A percentile compares a stretch with the other conserved stretches of the same genome.
These are phyloP conservation scores for Urechis unicinctus DNA, from an alignment of 2,888 invertebrate genomes.

Conservation along the genomic window DNA sequence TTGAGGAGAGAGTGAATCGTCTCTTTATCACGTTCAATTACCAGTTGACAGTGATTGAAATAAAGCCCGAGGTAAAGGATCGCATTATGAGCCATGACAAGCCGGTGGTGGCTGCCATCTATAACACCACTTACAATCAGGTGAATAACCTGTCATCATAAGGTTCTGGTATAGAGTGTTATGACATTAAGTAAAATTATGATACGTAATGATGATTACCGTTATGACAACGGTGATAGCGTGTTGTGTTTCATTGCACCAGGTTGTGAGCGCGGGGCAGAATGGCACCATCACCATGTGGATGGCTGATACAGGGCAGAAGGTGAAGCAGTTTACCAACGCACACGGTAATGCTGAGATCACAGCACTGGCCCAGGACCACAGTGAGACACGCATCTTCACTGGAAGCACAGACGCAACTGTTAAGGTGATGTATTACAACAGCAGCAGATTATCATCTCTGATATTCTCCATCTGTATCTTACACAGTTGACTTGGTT, in stretches of 20 bases:
- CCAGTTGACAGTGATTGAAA: slow-evolving; percentile 46
- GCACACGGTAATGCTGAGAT: slow-evolving; percentile 46
- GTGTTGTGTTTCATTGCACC: slow-evolving; percentile 1
- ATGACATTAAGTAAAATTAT: too few relatives aligned
- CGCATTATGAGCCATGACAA: slow-evolving; percentile 47
- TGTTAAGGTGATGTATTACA: slow-evolving; percentile 35
- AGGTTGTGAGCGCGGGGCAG: slow-evolving; percentile 48
- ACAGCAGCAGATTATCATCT: too few relatives aligned
- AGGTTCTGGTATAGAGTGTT: too few relatives aligned
- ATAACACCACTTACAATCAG: slow-evolving; percentile 47
- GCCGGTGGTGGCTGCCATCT: slow-evolving; percentile 42
- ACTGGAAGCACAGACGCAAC: slow-evolving; percentile 50
- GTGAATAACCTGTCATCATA: too few relatives aligned
- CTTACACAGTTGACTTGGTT: too few relatives aligned
- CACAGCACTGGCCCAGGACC: slow-evolving; percentile 45
- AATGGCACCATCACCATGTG: slow-evolving; percentile 46
- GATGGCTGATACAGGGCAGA: slow-evolving; percentile 51
- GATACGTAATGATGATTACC: too few relatives aligned
- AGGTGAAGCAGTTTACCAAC: slow-evolving; percentile 45
- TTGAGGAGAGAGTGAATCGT: slow-evolving; percentile 42
- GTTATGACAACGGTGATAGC: too few relatives aligned
- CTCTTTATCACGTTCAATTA: slow-evolving; percentile 49
- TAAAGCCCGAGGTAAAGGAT: slow-evolving; percentile 46
- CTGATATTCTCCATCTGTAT: too few relatives aligned
- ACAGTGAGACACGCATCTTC: slow-evolving; percentile 38